Base-by-base conservation (phyloP, 1,140 invertebrate genomes). In the Chrysoperla carnea region DNA sequence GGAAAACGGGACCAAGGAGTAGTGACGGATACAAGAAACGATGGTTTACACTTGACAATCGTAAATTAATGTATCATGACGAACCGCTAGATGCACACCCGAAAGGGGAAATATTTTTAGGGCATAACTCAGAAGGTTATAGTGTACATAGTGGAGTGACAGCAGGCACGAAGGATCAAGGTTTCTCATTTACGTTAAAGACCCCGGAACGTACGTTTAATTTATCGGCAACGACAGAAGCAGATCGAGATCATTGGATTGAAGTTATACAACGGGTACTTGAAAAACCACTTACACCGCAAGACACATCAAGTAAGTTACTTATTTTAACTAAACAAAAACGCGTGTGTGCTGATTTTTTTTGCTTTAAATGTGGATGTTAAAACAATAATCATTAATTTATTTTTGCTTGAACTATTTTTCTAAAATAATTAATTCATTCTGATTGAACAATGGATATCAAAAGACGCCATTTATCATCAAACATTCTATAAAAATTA, bases 11-110 rank as follows among this genome's bases (percentile, higher is more conserved):
- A 3, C 86, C 87, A 1, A 66, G 74, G 45, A 67, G 72, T 6
- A 75, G 73, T 11, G 85, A 91, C 56, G 78, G 76, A 1, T 91
- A 84, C 53, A 80, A 81, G 50, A 79, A 81, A 52, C 61, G 86
- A 36, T 92, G 86, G 86, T 90, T 91, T 53, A 87, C 84, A 0
- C 57, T 92, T n/a, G 85, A 90, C 52, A 76, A 81, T 48, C 71
- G 87, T 40, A 90, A 90, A 62, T 64, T 94, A 3, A 90, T 91
- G 84, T 92, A 91, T 54, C 82, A 87, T 51, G 81, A 87, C 56
- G 84, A 88, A 57, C 80, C 84, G 0, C 51, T 78, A 69, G 82
- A 86, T 58, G 80, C 86, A 1, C 81, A 84, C 64, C 82, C 88
- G 0, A 90, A 89, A 67, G 87, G 87, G 43, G 87, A 92, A 69